Base-by-base conservation (phyloP, 2,113 vertebrate species). In the Bubo blakistoni region DNA sequence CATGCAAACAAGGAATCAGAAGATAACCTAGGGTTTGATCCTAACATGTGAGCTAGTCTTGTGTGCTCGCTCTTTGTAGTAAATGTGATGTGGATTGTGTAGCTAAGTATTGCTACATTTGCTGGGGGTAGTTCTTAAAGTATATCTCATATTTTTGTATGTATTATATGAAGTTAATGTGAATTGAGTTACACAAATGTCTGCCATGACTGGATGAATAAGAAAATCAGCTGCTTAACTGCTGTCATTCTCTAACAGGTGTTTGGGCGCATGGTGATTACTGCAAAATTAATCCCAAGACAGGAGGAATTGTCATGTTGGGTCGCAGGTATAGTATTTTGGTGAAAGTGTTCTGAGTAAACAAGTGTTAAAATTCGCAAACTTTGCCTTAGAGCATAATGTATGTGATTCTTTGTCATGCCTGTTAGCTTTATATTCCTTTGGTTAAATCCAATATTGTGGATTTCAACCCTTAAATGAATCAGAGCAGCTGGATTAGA, bases 221-320 rank as follows among this genome's bases (percentile, higher is more conserved):
- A 65, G n/a, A 61, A 61, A 69, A 90, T 63, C 34, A 38, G 22
- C 63, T 92, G 32, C 5, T 81, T 86, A 92, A 42, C 25, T 25
- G 69, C 32, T 92, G 46, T 66, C 44, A 12, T 81, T 86, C 63
- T 19, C 71, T 62, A 13, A 14, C 70, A 99, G 99, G 99, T 49
- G 96, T 99, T 54, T 99, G 99, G 99, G 98, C 98, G 4, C 99
- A 99, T 0, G 99, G 99, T 2, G 99, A 99, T 97, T 99, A 99
- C 97, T 99, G 99, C 96, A 99, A 99, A 93, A 99, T 99, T 94
- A 99, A 99, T 96, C 99, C 99, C 40, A 98, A 99, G 92, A 99
- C 99, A 0, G 99, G 99, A 72, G 99, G 99, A 49, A 98, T 99
- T 11, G 90, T 99, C 90, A 99, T 99, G 99, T 98, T 99, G 84